Percentiles rank a stretch among this genome's conserved stretches.
phyloP scores from a whole-genome alignment of 2,888 invertebrate genomes.

The Spisula subtruncata region DNA sequence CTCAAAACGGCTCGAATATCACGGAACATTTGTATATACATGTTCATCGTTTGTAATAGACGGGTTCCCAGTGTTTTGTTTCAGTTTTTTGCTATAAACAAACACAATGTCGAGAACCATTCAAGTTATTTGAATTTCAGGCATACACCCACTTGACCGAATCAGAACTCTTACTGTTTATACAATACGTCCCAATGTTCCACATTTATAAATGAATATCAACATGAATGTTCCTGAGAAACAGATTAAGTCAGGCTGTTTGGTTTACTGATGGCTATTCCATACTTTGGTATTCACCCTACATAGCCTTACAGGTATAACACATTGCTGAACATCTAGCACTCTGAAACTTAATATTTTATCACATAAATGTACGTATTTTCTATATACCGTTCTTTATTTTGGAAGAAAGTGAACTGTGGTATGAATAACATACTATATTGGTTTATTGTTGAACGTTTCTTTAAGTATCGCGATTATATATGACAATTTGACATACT shows the following conservation, averaged over 20 bases:
- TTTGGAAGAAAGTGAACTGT: too few relatives aligned
- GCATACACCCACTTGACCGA: slow-evolving; percentile 19
- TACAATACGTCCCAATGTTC: neutral
- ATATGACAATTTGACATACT: neutral
- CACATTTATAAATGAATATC: slow-evolving; percentile 16
- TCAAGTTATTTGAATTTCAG: slow-evolving; percentile 31
- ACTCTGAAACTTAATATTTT: too few relatives aligned
- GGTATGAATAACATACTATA: neutral
- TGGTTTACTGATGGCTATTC: neutral
- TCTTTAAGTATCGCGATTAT: neutral
- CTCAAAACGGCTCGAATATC: neutral
- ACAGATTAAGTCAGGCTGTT: neutral
- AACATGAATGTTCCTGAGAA: neutral
- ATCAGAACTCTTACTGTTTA: neutral
- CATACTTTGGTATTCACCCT: neutral
- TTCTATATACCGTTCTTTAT: too few relatives aligned
- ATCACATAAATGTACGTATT: too few relatives aligned
- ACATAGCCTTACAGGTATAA: too few relatives aligned
- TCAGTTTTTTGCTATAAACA: neutral
- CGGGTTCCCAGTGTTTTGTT: neutral
- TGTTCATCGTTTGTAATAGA: neutral
- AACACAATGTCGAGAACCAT: slow-evolving; percentile 19
- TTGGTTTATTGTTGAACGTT: neutral
- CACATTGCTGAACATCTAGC: too few relatives aligned
- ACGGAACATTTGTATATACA: neutral